phyloP scores from a whole-genome alignment of 1,140 invertebrate genomes.

The Drosophila ogumai region DNA sequence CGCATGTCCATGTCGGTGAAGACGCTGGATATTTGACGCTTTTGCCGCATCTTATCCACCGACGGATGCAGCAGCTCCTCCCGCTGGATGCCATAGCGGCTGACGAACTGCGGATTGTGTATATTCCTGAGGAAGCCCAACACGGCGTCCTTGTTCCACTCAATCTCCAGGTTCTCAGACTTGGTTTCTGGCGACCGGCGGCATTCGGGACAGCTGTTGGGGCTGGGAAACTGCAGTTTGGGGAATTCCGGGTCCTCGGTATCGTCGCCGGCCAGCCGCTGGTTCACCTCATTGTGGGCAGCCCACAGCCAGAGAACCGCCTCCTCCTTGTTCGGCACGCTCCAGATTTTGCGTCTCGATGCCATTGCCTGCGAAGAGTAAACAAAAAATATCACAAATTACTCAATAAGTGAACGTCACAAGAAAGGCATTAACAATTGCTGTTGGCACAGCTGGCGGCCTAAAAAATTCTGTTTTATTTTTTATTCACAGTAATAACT shows the following conservation, averaged over 20 bases:
- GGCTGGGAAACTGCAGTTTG: conserved; percentile 95
- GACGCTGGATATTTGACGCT: conserved; percentile 85
- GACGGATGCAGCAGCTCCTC: conserved; percentile 62
- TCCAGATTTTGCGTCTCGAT: conserved; percentile 87
- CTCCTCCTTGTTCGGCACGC: conserved; percentile 89
- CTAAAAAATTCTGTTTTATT: conserved; percentile 5
- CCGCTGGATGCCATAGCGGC: conserved; percentile 82
- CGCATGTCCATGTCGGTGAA: conserved; percentile 90
- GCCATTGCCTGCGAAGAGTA: conserved; percentile 88
- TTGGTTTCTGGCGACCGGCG: conserved; percentile 71
- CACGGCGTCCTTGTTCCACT: conserved; percentile 90
- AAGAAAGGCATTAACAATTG: not conserved
- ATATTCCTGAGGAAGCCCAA: conserved; percentile 91
- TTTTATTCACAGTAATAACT: conserved; percentile 11
- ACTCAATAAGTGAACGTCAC: conserved; percentile 27
- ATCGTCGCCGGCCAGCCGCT: conserved; percentile 92
- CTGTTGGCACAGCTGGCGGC: conserved; percentile 58
- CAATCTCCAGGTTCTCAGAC: conserved; percentile 79
- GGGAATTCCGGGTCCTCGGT: conserved; percentile 96
- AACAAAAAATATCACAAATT: conserved; percentile 17
- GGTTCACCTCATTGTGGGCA: conserved; percentile 97
- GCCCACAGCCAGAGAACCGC: conserved; percentile 97
- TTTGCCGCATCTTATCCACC: conserved; percentile 72
- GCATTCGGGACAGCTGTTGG: conserved; percentile 90
- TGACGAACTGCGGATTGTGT: conserved; percentile 88